Conservation (phyloP, 2,113 vertebrate species). For the Poicephalus gulielmi region DNA sequence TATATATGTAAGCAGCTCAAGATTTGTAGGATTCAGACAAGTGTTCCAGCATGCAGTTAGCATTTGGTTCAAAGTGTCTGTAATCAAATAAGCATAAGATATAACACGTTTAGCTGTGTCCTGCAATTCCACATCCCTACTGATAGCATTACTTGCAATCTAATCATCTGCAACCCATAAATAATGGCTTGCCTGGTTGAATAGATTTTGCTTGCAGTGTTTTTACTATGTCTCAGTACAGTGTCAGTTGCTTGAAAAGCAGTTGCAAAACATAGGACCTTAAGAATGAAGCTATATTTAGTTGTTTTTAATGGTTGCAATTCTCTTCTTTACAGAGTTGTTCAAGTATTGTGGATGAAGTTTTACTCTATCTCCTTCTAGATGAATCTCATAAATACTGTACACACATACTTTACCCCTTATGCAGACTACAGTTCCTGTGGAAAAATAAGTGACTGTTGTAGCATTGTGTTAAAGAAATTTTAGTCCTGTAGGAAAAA, state of each 20-base stretch:
- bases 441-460: not conserved
- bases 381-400: not conserved
- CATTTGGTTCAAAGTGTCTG: not conserved
- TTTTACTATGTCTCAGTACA: not conserved
- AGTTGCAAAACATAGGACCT: not conserved
- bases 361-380: not conserved
- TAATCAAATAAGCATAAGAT: not conserved
- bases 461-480: not conserved
- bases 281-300: not conserved
- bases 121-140: not conserved
- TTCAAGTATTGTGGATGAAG: not conserved
- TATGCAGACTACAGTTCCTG: not conserved
- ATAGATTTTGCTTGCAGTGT: not conserved
- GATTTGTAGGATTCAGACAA: not conserved
- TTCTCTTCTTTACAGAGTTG: not conserved
- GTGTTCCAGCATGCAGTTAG: not conserved
- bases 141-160: not conserved
- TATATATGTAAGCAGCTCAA: not conserved
- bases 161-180: not conserved
- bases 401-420: not conserved
- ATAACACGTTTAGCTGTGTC: not conserved
- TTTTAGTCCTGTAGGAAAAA: not conserved
- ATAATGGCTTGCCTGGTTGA: not conserved
- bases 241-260: not conserved
- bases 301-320: not conserved